Evolutionary conservation across 2,888 invertebrate genomes (phyloP).

Genomic region (Apoda limacodes): DNA sequence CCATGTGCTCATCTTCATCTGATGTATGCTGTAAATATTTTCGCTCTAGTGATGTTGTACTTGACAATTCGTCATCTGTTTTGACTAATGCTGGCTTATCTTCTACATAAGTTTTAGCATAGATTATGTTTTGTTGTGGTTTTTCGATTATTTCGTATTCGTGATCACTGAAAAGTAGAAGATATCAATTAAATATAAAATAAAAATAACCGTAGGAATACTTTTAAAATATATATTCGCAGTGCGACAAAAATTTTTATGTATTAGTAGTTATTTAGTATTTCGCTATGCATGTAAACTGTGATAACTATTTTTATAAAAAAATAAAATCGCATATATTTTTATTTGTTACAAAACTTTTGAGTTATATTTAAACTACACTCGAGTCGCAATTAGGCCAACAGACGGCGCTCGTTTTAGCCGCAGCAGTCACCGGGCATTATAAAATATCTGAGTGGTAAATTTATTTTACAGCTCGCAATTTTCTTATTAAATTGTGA

Average conservation of each 20-base stretch:
- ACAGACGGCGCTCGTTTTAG: constrained; percentile 63
- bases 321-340: constrained; percentile 17
- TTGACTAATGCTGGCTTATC: constrained; percentile 42
- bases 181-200: constrained; percentile 2
- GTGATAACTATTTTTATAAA: constrained; percentile 8
- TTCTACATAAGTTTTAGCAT: constrained; percentile 44
- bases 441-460: constrained; percentile 30
- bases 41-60: constrained; percentile 59
- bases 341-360: not conserved
- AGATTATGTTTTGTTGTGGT: constrained; percentile 62
- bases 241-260: constrained; percentile 7
- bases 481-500: constrained; percentile 43
- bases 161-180: constrained; percentile 81
- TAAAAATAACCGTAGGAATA: not conserved
- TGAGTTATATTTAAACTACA: constrained; percentile 51
- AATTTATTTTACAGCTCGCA: constrained; percentile 42
- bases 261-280: constrained; percentile 7
- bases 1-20: constrained; percentile 51
- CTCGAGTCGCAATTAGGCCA: constrained; percentile 65
- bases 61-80: constrained; percentile 63
- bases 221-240: constrained; percentile 8
- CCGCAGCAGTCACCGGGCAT: constrained; percentile 58
- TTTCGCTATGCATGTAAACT: constrained; percentile 26
- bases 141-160: constrained; percentile 92
- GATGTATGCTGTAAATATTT: constrained; percentile 63